A percentile compares a stretch with the other conserved stretches of the same genome.
Evolutionary conservation across 1,140 invertebrate species (phyloP).

Genomic region (Heliconius nattereri): DNA sequence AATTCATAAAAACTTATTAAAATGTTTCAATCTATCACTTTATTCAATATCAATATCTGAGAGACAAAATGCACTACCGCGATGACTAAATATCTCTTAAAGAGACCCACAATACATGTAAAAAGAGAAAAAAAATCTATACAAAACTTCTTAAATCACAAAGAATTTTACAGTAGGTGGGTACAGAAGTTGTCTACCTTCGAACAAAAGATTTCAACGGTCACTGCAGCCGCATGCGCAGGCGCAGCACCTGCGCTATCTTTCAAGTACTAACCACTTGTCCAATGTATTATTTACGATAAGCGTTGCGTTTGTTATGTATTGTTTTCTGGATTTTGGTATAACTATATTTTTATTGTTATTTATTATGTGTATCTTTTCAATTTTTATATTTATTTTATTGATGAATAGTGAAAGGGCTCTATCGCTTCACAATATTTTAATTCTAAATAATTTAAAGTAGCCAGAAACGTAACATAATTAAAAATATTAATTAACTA

Average conservation of each 20-base stretch:
- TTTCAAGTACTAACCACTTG: background rate
- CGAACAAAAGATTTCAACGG: slow-evolving; percentile 36
- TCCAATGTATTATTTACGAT: slow-evolving; percentile 27
- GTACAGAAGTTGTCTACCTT: slow-evolving; percentile 39
- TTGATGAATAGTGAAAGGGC: too few species aligned
- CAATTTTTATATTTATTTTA: too few species aligned
- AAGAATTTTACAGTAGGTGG: background rate
- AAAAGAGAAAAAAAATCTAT: background rate
- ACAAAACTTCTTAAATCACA: background rate
- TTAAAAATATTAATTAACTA: too few species aligned
- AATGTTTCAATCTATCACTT: too few species aligned
- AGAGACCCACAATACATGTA: background rate
- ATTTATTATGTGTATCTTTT: too few species aligned
- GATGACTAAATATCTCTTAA: background rate
- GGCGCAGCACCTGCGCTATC: slow-evolving; percentile 24
- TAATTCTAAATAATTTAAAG: too few species aligned
- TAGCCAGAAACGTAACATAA: too few species aligned
- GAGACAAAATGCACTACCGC: background rate
- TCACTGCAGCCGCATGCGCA: slow-evolving; percentile 20
- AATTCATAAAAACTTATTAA: too few species aligned
- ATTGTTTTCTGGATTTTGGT: slow-evolving; percentile 31
- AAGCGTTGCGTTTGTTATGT: slow-evolving; percentile 36
- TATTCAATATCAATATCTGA: too few species aligned
- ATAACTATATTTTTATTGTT: background rate
- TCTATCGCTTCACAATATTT: background rate